phyloP scores from a whole-genome alignment of 2,888 invertebrate species.

The Drepanosiphum platanoidis region DNA sequence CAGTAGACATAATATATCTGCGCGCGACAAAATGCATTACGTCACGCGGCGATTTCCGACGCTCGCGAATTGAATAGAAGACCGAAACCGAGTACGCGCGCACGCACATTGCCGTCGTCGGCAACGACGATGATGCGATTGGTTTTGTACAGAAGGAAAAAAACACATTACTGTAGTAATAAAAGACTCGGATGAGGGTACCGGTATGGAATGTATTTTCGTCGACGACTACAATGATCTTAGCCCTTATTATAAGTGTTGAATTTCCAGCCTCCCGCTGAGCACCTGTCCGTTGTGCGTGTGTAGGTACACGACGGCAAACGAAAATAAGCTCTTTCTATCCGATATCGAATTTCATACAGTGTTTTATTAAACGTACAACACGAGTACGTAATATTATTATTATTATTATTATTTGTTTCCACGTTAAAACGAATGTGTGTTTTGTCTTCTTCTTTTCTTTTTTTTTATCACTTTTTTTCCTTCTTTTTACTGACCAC shows the following conservation, averaged over 20 bases:
- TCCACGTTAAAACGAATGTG: not conserved
- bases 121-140: conserved; percentile 12
- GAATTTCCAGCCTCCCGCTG: conserved; percentile 39
- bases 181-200: conserved; percentile 48
- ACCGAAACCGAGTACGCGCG: not conserved
- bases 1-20: not conserved
- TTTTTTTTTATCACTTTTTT: not conserved
- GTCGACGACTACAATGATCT: conserved; percentile 25
- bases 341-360: not conserved
- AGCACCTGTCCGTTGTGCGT: conserved; percentile 31
- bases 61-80: not conserved
- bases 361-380: not conserved
- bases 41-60: not conserved
- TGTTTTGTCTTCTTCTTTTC: not conserved
- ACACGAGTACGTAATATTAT: too few species aligned
- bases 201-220: conserved; percentile 21
- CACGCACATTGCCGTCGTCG: too few species aligned
- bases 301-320: too few species aligned
- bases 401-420: too few species aligned
- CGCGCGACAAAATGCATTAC: not conserved
- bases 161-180: conserved; percentile 9
- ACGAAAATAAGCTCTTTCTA: not conserved
- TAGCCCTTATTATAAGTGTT: conserved; percentile 47
- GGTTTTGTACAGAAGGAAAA: conserved; percentile 34
- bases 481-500: not conserved